Conservation (phyloP, 1,140 invertebrate genomes). For the Anoplolepis gracilipes region DNA sequence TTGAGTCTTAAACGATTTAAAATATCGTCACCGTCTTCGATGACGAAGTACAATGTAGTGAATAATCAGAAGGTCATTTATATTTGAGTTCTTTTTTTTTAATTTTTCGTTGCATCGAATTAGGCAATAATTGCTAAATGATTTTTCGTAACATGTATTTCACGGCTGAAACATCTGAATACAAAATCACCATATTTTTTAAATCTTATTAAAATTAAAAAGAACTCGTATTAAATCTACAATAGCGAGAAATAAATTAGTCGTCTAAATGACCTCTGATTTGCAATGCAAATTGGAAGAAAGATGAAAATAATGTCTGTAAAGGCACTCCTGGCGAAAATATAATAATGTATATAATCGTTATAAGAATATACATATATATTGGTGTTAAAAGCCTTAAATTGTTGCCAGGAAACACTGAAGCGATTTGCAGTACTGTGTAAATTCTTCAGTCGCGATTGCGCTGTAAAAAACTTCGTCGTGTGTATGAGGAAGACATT, state of each 20-base stretch:
- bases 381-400: not conserved
- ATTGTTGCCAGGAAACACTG: slow-evolving; percentile 46
- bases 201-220: not conserved
- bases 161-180: not conserved
- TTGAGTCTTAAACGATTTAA: not conserved
- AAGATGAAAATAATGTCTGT: slow-evolving; percentile 27
- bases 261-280: not conserved
- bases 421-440: not conserved
- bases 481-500: slow-evolving; percentile 62
- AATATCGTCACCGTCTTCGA: not conserved
- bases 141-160: not conserved
- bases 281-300: not conserved
- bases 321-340: slow-evolving; percentile 70
- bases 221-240: not conserved
- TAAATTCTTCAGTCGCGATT: slow-evolving; percentile 11
- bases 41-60: not conserved
- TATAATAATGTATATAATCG: not conserved
- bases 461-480: not conserved
- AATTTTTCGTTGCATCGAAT: slow-evolving; percentile 3
- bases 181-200: not conserved
- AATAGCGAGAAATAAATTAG: slow-evolving; percentile 29
- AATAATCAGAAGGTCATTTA: slow-evolving; percentile 20
- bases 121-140: not conserved
- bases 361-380: not conserved
- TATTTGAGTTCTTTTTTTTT: not conserved